A percentile compares a stretch with the other conserved stretches of the same genome.
These are phyloP conservation scores for Lacanobia wlatinum DNA, from an alignment of 2,888 invertebrate genomes.

Conservation along the genomic window DNA sequence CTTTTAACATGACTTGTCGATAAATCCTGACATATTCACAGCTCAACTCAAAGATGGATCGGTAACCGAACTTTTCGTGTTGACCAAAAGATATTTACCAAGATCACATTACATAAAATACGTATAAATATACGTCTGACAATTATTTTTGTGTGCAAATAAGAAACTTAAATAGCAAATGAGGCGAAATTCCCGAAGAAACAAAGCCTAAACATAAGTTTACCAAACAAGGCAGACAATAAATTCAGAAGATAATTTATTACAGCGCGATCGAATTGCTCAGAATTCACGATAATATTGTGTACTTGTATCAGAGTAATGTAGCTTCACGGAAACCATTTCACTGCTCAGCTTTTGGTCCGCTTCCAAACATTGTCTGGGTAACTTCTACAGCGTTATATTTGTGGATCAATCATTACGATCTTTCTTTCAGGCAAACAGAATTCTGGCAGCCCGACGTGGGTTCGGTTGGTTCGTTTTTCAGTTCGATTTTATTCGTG, in stretches of 20 bases:
- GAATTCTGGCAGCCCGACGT: background rate
- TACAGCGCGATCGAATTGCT: constrained; percentile 42
- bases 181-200: constrained; percentile 32
- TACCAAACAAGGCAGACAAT: constrained; percentile 39
- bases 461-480: constrained; percentile 2
- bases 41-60: constrained; percentile 28
- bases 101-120: constrained; percentile 19
- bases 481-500: constrained; percentile 16
- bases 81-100: constrained; percentile 10
- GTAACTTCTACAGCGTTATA: constrained; percentile 8
- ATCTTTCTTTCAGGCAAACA: constrained; percentile 32
- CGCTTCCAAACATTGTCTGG: constrained; percentile 57
- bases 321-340: constrained; percentile 52
- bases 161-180: constrained; percentile 45
- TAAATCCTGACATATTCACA: constrained; percentile 37
- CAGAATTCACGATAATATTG: constrained; percentile 44
- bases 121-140: constrained; percentile 1
- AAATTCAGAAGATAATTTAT: constrained; percentile 56
- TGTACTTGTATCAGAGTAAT: constrained; percentile 47
- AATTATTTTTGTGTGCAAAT: constrained; percentile 35
- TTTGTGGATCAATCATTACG: constrained; percentile 49
- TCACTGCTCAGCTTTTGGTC: constrained; percentile 58
- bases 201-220: constrained; percentile 48
- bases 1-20: constrained; percentile 33
- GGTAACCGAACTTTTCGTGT: constrained; percentile 11